phyloP scores from a whole-genome alignment of 1,140 invertebrate genomes.

The Drosophila mayri region DNA sequence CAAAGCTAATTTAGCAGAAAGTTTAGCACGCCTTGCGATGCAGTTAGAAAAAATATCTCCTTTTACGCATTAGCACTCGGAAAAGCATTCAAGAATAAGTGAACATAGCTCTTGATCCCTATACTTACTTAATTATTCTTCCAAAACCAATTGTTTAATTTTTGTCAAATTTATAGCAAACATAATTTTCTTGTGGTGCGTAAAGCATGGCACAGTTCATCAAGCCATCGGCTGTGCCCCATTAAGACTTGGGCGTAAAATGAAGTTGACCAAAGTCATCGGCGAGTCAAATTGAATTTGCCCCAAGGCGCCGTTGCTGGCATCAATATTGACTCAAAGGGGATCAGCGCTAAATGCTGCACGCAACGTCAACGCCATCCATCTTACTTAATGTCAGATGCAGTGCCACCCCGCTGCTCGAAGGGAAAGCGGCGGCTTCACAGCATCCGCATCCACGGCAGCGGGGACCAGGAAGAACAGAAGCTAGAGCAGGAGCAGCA shows the following conservation, averaged over 20 bases:
- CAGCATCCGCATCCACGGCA: constrained; percentile 3
- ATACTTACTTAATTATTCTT: neutral
- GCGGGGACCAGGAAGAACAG: neutral
- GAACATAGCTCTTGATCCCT: neutral
- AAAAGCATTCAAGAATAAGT: no score
- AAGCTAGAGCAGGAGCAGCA: neutral
- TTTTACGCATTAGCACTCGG: neutral
- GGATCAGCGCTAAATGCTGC: constrained; percentile 79
- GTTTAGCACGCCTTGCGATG: constrained; percentile 32
- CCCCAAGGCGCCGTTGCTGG: constrained; percentile 30
- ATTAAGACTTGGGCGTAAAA: constrained; percentile 70
- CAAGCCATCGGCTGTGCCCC: constrained; percentile 63
- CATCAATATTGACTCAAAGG: constrained; percentile 77
- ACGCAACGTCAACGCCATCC: constrained; percentile 76
- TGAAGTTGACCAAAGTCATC: constrained; percentile 69
- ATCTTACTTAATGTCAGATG: constrained; percentile 82
- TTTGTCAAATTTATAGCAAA: neutral
- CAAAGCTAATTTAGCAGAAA: constrained; percentile 78
- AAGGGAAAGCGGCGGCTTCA: neutral
- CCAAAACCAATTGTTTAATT: neutral
- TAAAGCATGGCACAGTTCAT: constrained; percentile 36
- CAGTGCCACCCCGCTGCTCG: constrained; percentile 47
- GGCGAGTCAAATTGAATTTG: constrained; percentile 68
- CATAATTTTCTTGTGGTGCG: constrained; percentile 4
- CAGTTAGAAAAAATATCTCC: neutral